These are phyloP conservation scores for Aythya baeri DNA, from an alignment of 2,113 vertebrate species.

Conservation along the genomic window DNA sequence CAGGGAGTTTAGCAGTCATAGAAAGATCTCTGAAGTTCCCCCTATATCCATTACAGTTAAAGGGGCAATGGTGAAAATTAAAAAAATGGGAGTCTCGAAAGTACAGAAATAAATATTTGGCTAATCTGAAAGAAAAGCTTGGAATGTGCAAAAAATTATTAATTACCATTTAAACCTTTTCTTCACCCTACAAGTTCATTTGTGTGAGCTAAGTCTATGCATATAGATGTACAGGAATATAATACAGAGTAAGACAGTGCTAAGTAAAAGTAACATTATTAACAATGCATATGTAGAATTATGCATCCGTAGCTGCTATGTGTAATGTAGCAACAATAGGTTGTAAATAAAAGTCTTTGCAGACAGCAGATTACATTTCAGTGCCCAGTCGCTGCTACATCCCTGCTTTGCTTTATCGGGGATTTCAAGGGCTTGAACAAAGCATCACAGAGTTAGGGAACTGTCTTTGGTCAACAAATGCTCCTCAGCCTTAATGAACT, in stretches of 20 bases:
- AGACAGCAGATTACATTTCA: not conserved
- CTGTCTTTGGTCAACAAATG: not conserved
- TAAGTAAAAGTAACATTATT: rapidly evolving
- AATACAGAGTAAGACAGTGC: rapidly evolving
- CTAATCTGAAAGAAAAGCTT: not conserved
- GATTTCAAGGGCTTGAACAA: not conserved
- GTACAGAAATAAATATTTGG: not conserved
- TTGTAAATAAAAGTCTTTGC: not conserved
- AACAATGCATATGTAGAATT: not conserved
- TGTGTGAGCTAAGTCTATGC: not conserved
- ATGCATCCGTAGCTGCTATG: not conserved
- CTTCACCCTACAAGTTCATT: not conserved
- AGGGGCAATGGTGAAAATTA: not conserved
- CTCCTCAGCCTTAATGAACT: not conserved
- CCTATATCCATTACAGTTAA: not conserved
- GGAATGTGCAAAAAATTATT: not conserved
- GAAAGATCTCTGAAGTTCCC: not conserved
- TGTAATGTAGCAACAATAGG: not conserved
- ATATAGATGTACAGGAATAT: not conserved
- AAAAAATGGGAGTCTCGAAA: not conserved
- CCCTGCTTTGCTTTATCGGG: not conserved
- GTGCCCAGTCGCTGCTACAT: not conserved
- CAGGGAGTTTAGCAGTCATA: not conserved
- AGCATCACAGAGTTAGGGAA: not conserved
- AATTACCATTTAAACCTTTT: not conserved